A percentile compares a stretch with the other conserved stretches of the same genome.
Evolutionary conservation across 2,113 vertebrate genomes (phyloP).

Genomic region (Glaucidium brasilianum): DNA sequence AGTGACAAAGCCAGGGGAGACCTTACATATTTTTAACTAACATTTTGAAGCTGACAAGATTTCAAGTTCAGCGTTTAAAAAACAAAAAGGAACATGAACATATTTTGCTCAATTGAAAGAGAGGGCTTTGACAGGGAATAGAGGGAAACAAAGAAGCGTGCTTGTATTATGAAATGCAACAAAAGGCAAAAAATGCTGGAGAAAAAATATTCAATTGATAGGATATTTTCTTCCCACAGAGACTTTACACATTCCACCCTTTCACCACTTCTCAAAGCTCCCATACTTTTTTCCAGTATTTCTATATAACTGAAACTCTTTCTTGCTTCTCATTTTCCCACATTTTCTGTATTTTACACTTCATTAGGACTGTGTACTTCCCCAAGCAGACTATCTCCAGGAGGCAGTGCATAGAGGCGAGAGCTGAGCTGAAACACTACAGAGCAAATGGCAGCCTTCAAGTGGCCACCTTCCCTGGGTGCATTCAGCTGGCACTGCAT

Average conservation of each 20-base stretch:
- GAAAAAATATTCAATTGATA: not conserved
- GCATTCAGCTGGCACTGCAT: rapidly evolving
- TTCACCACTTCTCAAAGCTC: not conserved
- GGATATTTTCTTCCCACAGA: not conserved
- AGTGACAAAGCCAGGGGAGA: not conserved
- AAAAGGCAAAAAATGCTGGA: not conserved
- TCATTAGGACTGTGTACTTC: rapidly evolving
- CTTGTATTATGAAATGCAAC: not conserved
- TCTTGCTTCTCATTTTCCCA: not conserved
- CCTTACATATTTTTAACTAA: not conserved
- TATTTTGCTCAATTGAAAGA: not conserved
- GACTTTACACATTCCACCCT: not conserved
- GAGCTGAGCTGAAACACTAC: not conserved
- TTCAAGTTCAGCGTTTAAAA: not conserved
- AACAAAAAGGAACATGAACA: not conserved
- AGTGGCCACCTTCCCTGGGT: not conserved
- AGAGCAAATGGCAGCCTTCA: rapidly evolving
- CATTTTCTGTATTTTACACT: not conserved
- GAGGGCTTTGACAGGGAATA: not conserved
- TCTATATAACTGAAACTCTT: not conserved
- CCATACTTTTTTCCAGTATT: not conserved
- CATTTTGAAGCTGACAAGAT: not conserved
- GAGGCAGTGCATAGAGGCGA: rapidly evolving
- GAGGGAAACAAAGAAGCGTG: not conserved
- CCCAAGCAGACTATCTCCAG: rapidly evolving